These are phyloP conservation scores for Tipula unca DNA, from an alignment of 2,888 invertebrate genomes.

Conservation along the genomic window DNA sequence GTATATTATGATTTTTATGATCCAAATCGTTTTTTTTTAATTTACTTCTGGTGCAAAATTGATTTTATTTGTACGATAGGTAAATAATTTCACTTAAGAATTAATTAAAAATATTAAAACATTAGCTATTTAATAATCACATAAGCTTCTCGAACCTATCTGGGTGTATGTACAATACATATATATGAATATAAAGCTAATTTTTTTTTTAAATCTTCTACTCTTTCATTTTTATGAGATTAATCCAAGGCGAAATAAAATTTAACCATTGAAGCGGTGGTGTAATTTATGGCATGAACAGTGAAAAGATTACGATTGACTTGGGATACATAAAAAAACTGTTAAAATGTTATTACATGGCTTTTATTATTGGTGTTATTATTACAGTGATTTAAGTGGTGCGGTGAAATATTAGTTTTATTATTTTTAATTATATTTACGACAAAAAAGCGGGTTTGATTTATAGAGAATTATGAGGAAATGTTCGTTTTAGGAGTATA, in stretches of 20 bases:
- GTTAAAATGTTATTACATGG: background rate
- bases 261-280: background rate
- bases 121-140: background rate
- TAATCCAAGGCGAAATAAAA: background rate
- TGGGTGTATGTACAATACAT: background rate
- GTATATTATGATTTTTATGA: no score
- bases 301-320: background rate
- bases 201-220: background rate
- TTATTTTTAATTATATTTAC: background rate
- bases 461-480: no score
- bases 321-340: background rate
- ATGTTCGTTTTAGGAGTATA: no score
- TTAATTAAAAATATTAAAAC: background rate
- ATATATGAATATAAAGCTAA: background rate
- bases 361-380: background rate
- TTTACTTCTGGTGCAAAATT: background rate
- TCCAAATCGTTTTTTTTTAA: background rate
- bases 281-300: background rate
- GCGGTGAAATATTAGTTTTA: no score
- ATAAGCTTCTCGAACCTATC: background rate
- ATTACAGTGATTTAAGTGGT: background rate
- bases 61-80: background rate
- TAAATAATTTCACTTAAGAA: background rate
- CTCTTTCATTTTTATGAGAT: background rate
- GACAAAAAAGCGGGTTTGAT: no score